phyloP scores from a whole-genome alignment of 2,113 vertebrate species.

The Eubucco bourcierii region DNA sequence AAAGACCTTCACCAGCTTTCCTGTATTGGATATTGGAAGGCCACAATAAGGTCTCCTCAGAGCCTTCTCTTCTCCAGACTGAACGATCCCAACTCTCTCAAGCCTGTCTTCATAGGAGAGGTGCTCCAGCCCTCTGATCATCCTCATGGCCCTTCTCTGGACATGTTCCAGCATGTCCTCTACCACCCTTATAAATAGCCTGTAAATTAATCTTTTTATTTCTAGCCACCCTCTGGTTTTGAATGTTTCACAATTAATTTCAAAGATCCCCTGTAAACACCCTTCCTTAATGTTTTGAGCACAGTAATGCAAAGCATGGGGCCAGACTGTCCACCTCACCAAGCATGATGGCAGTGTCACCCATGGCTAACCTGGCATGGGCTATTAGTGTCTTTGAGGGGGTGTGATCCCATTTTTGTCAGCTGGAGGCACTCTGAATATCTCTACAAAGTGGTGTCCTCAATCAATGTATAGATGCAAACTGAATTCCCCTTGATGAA shows the following conservation, averaged over 20 bases:
- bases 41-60: too few relatives aligned
- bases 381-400: neutral
- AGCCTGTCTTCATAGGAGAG: too few relatives aligned
- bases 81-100: too few relatives aligned
- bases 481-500: neutral
- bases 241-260: neutral
- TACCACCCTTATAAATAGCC: too few relatives aligned
- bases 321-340: neutral
- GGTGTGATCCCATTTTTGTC: neutral
- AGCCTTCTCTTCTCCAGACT: too few relatives aligned
- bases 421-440: neutral
- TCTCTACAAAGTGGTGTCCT: neutral
- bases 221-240: too few relatives aligned
- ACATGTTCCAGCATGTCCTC: too few relatives aligned
- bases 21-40: too few relatives aligned
- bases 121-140: too few relatives aligned
- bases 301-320: neutral
- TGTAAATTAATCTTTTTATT: too few relatives aligned
- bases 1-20: too few relatives aligned
- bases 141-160: too few relatives aligned
- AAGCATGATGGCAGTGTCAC: fast-evolving
- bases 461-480: neutral
- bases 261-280: neutral
- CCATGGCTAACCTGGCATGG: fast-evolving
- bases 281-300: neutral